Conservation (phyloP, 2,113 vertebrate species). For the Petaurus breviceps region DNA sequence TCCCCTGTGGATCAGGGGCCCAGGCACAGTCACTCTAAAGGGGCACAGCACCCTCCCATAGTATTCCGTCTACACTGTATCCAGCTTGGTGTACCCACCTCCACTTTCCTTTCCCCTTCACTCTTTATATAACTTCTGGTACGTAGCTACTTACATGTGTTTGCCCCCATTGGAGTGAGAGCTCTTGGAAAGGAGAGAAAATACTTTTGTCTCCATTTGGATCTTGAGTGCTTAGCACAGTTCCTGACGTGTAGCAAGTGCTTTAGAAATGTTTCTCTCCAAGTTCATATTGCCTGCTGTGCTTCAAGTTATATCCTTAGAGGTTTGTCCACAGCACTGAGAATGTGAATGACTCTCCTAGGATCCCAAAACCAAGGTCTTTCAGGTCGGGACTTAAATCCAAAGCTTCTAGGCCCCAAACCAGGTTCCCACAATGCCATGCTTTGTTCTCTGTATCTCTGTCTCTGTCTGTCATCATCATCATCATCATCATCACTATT, state of each 20-base stretch:
- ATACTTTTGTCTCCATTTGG: background rate
- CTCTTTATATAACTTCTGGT: background rate
- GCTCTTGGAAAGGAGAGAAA: background rate
- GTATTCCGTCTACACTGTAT: background rate
- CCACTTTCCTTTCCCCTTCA: background rate
- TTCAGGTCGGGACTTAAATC: background rate
- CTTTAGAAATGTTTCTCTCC: background rate
- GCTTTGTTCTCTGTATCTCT: background rate
- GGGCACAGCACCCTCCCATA: no score
- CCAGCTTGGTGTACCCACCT: background rate
- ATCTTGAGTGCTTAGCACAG: background rate
- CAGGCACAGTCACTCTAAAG: background rate
- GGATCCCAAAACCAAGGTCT: background rate
- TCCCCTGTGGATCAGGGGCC: background rate
- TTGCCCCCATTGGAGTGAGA: background rate
- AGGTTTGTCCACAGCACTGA: background rate
- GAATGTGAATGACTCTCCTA: background rate
- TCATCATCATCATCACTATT: background rate
- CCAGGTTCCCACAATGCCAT: background rate
- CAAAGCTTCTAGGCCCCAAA: background rate
- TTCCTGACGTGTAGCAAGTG: background rate
- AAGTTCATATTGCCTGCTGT: background rate
- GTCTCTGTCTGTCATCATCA: background rate
- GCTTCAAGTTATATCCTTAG: background rate
- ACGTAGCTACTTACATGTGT: background rate